phyloP scores from a whole-genome alignment of 2,888 invertebrate species.

The Agrochola lota region DNA sequence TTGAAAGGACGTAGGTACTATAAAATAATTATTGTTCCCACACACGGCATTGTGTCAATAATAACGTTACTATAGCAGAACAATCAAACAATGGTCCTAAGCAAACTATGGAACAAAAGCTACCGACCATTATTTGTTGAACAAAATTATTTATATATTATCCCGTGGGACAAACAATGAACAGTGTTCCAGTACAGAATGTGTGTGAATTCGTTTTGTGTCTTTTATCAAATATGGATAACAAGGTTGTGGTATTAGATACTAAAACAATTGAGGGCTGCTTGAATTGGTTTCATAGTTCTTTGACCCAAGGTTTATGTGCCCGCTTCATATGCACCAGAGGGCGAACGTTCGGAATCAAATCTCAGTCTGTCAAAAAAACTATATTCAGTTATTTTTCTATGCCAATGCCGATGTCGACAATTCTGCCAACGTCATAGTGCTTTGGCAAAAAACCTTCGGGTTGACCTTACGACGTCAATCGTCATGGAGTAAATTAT shows the following conservation, averaged over 20 bases:
- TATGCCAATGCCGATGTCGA: too few species aligned
- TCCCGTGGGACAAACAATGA: conserved; percentile 35
- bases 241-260: conserved; percentile 1
- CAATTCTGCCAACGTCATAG: too few species aligned
- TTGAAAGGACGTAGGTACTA: too few species aligned
- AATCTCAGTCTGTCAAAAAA: too few species aligned
- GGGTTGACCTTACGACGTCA: too few species aligned
- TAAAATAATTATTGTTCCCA: background rate
- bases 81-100: conserved; percentile 61
- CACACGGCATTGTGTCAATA: conserved; percentile 46
- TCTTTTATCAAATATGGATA: conserved; percentile 36
- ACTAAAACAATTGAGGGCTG: background rate
- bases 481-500: too few species aligned
- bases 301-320: background rate
- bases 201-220: conserved; percentile 29
- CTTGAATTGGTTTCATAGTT: conserved; percentile 6
- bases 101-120: conserved; percentile 50
- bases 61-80: conserved; percentile 37
- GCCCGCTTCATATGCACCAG: background rate
- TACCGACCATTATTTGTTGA: conserved; percentile 49
- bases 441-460: too few species aligned
- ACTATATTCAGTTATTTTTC: too few species aligned
- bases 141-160: conserved; percentile 55
- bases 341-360: background rate
- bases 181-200: background rate